Evolutionary conservation across 1,140 invertebrate species (phyloP), one percentile per base, ranked within the genome.

Genomic region (Drosophila tristis): DNA sequence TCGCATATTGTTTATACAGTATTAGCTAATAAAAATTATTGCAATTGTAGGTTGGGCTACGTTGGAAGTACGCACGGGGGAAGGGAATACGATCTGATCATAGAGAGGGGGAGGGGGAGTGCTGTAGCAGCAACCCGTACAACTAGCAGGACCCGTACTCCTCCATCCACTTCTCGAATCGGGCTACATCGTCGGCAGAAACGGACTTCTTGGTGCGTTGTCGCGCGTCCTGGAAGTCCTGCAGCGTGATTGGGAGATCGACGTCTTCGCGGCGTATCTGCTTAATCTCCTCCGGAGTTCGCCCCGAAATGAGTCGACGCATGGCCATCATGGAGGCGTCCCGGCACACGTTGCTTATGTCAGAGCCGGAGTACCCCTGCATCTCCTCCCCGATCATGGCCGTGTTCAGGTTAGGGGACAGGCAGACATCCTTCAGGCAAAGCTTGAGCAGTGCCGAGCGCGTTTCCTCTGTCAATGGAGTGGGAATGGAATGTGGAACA

Each of bases 271-370:
- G 98, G 0, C 98, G 96, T 54, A 99, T 94, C 78, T 96, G 95
- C 68, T 96, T 95, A 58, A 99, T 99, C 92, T 99, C 96, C 80
- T 99, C 97, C 2, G 98, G 98, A 74, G 94, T 96, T 55, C 99
- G 94, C 15, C 98, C 98, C 39, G 95, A 95, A 61, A 99, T 99
- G 92, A 97, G 97, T 31, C 97, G 94, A 50, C 98, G 93, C 97
- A 99, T 99, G 2, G 97, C 96, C 98, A 99, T 99, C 98, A 99
- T 99, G 8, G 98, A 97, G 48, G 98, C 98, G 94, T 99, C 98
- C 74, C 98, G 95, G 94, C 98, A 99, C 50, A 99, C 97, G 93
- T 98, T 99, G 54, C 98, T 99, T 59, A 99, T 99, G 93, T 99
- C 98, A 23, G 98, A 98, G 4, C 98, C 98, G 29, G 98, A 99